Percentiles rank a stretch among this genome's conserved stretches.
These are phyloP conservation scores for Oryzias dopingdopingensis DNA, from an alignment of 2,797 vertebrate species.

Conservation along the genomic window DNA sequence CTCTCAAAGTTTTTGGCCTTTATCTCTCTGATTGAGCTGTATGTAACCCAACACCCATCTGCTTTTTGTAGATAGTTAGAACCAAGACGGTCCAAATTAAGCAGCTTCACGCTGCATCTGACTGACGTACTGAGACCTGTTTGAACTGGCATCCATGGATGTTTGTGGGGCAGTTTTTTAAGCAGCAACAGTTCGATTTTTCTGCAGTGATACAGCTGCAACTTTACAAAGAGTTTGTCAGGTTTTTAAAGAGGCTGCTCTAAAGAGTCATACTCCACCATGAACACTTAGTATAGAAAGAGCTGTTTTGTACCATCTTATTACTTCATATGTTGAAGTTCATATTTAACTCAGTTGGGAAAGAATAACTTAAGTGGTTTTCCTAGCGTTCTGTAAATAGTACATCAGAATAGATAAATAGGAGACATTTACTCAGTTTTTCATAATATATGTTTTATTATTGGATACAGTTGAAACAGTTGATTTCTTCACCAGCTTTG, in stretches of 20 bases:
- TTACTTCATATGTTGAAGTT: no score
- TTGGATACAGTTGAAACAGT: no score
- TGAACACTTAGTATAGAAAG: background rate
- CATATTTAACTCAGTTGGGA: no score
- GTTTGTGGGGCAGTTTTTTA: constrained; percentile 39
- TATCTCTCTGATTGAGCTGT: constrained; percentile 57
- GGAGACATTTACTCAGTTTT: no score
- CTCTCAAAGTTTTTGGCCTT: constrained; percentile 29
- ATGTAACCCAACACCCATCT: constrained; percentile 60
- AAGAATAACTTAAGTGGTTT: no score
- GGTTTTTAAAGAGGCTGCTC: background rate
- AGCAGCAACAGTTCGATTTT: constrained; percentile 30
- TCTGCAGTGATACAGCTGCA: constrained; percentile 32
- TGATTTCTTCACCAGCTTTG: constrained; percentile 3
- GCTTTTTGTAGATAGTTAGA: constrained; percentile 66
- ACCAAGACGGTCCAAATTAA: constrained; percentile 65
- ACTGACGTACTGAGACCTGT: constrained; percentile 41
- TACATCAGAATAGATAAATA: no score
- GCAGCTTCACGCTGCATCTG: constrained; percentile 61
- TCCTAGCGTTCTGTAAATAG: no score
- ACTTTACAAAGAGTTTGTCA: background rate
- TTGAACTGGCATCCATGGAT: constrained; percentile 27
- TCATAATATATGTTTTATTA: no score
- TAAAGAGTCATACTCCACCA: constrained; percentile 7
- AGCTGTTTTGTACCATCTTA: background rate